These are phyloP conservation scores for Glaucidium brasilianum DNA, from an alignment of 2,113 vertebrate species.

Conservation along the genomic window DNA sequence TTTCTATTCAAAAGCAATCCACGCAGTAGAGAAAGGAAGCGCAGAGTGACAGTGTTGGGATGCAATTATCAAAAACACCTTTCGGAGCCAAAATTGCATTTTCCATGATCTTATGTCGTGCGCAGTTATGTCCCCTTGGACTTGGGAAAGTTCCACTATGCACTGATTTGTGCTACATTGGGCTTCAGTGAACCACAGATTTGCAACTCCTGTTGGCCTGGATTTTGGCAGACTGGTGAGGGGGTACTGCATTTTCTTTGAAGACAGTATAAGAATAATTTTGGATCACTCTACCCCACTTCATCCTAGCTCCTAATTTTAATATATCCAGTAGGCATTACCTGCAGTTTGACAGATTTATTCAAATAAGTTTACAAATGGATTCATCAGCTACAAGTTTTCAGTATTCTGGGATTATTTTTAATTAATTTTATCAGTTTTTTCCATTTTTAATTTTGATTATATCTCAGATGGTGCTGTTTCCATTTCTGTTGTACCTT, in stretches of 20 bases:
- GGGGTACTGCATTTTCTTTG: neutral
- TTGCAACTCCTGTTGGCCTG: neutral
- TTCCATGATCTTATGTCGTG: slow-evolving; percentile 15
- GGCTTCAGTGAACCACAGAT: neutral
- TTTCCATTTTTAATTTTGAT: neutral
- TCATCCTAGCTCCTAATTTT: neutral
- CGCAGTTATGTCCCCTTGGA: neutral
- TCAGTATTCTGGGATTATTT: neutral
- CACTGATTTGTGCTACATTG: neutral
- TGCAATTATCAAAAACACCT: slow-evolving; percentile 24
- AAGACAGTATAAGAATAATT: neutral
- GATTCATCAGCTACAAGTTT: neutral
- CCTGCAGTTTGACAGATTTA: neutral
- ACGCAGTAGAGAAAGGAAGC: neutral
- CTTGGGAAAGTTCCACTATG: neutral
- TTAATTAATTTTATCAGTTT: neutral
- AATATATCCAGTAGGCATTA: neutral
- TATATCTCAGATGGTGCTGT: neutral
- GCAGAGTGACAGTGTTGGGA: neutral
- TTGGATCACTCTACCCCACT: neutral
- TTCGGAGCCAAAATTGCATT: slow-evolving; percentile 34
- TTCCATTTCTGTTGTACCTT: neutral
- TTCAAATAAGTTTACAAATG: neutral
- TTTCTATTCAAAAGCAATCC: neutral
- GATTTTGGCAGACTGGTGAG: neutral